These are phyloP conservation scores for Lates calcarifer DNA, from an alignment of 2,113 vertebrate genomes.

Conservation along the genomic window DNA sequence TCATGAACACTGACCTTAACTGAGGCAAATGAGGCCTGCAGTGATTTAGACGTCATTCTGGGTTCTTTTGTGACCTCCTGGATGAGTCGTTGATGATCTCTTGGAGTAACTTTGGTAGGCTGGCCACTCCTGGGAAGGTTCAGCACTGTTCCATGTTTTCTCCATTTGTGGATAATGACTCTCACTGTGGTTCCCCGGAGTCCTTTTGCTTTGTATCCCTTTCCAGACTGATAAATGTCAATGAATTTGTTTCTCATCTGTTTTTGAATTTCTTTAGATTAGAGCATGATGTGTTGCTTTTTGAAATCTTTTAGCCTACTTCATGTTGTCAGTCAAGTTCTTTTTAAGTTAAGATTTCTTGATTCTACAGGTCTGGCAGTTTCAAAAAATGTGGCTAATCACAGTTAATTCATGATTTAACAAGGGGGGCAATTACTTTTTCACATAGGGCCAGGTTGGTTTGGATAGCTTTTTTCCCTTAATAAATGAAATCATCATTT, in stretches of 20 bases:
- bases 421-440: background rate
- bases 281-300: background rate
- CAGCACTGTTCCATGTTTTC: background rate
- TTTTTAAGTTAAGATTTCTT: slow-evolving; percentile 3
- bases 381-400: background rate
- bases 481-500: too few species aligned
- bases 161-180: slow-evolving; percentile 16
- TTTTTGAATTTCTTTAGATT: slow-evolving; percentile 3
- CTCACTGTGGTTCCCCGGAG: background rate
- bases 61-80: slow-evolving; percentile 1
- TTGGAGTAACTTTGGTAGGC: background rate
- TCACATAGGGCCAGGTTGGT: too few species aligned
- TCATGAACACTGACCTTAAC: slow-evolving; percentile 4
- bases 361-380: background rate
- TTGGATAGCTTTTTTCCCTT: too few species aligned
- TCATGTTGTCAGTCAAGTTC: background rate
- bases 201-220: slow-evolving; percentile 3
- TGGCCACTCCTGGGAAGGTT: background rate
- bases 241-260: background rate
- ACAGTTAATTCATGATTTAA: background rate
- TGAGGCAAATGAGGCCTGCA: slow-evolving; percentile 8
- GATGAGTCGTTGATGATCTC: background rate
- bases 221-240: background rate
- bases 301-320: background rate
- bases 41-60: background rate